phyloP scores from a whole-genome alignment of 2,113 vertebrate species.

The Hoplias malabaricus region DNA sequence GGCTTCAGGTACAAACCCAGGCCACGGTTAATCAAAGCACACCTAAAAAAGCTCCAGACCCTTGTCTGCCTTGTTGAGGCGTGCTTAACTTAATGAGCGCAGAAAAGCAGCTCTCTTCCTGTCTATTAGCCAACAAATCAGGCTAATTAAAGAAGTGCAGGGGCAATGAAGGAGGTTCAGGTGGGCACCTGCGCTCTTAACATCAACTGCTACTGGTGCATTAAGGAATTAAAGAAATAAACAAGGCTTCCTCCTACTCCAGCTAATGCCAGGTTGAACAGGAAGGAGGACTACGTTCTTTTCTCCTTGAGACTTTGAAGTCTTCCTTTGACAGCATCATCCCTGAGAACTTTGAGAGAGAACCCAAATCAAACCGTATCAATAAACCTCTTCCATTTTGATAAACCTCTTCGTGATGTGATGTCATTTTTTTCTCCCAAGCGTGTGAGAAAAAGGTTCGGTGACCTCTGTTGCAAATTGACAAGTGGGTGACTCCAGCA shows the following conservation, averaged over 20 bases:
- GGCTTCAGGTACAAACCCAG: neutral
- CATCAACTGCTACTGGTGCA: slow-evolving; percentile 41
- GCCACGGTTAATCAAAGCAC: slow-evolving; percentile 21
- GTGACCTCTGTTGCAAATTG: too few species aligned
- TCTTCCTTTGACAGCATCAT: neutral
- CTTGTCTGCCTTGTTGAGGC: slow-evolving; percentile 30
- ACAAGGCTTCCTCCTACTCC: slow-evolving; percentile 50
- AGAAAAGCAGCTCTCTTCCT: slow-evolving; percentile 48
- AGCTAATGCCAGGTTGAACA: neutral
- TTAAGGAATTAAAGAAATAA: slow-evolving; percentile 56
- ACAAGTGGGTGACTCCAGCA: too few species aligned
- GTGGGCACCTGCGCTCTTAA: slow-evolving; percentile 61
- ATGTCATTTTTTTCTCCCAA: too few species aligned
- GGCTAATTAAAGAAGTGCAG: slow-evolving; percentile 58
- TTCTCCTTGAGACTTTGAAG: neutral
- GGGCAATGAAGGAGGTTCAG: slow-evolving; percentile 57
- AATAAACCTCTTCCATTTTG: too few species aligned
- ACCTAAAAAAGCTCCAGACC: neutral
- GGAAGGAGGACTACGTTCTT: neutral
- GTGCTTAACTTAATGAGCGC: slow-evolving; percentile 46
- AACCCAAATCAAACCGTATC: too few species aligned
- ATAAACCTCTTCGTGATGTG: too few species aligned
- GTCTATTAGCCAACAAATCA: slow-evolving; percentile 63
- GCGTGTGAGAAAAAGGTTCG: too few species aligned
- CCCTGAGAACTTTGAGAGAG: too few species aligned